These are phyloP conservation scores for Aplysia californica DNA, from an alignment of 1,140 invertebrate species.

Conservation along the genomic window DNA sequence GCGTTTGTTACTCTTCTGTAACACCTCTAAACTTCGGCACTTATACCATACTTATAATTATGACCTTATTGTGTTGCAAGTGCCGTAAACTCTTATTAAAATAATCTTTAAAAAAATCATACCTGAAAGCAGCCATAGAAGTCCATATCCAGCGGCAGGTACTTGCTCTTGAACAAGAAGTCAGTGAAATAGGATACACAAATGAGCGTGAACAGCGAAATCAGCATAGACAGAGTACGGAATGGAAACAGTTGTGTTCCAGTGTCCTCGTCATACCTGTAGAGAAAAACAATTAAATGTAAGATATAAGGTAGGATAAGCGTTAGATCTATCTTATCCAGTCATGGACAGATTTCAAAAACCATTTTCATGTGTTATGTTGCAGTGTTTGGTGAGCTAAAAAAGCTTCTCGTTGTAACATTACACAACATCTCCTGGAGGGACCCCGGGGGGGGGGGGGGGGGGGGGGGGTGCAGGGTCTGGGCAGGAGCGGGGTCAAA, in stretches of 20 bases:
- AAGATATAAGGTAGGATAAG: constrained; percentile 77
- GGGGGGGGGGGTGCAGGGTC: too few species aligned
- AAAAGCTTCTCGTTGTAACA: not conserved
- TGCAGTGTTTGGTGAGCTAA: not conserved
- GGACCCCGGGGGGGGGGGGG: too few species aligned
- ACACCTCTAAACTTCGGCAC: too few species aligned
- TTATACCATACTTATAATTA: too few species aligned
- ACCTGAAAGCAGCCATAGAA: constrained; percentile 78
- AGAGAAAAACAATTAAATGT: not conserved
- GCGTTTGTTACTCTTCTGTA: too few species aligned
- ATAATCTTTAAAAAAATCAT: too few species aligned
- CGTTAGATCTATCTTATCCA: not conserved
- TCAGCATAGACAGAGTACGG: constrained; percentile 70
- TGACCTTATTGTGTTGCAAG: too few species aligned
- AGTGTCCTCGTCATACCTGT: constrained; percentile 76
- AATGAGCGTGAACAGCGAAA: constrained; percentile 74
- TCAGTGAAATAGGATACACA: constrained; percentile 67
- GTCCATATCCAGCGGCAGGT: constrained; percentile 49
- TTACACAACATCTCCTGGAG: too few species aligned
- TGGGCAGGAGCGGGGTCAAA: too few species aligned
- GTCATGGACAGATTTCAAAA: constrained; percentile 4
- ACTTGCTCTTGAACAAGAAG: constrained; percentile 66
- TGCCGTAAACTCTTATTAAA: too few species aligned
- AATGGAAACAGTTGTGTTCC: constrained; percentile 73
- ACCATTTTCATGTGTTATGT: not conserved